These are phyloP conservation scores for Illadopsis cleaveri DNA, from an alignment of 2,113 vertebrate species.

Conservation along the genomic window DNA sequence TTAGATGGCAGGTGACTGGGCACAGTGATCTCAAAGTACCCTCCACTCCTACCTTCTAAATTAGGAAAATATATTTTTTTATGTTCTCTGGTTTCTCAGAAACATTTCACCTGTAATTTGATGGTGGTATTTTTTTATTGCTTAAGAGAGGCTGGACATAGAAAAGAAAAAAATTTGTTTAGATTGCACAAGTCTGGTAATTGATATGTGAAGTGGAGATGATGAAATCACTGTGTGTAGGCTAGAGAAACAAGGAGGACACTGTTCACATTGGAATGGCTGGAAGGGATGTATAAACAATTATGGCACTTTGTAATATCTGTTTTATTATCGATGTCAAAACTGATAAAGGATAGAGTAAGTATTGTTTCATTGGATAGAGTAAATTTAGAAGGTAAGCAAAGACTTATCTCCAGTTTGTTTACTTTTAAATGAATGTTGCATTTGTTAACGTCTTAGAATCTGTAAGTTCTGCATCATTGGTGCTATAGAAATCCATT, in stretches of 20 bases:
- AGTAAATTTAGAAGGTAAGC: neutral
- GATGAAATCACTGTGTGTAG: conserved; percentile 1
- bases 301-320: conserved; percentile 4
- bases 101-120: neutral
- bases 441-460: neutral
- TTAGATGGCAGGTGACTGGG: neutral
- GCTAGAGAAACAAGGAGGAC: conserved; percentile 13
- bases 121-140: neutral
- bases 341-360: conserved; percentile 14
- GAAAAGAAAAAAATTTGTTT: conserved; percentile 2
- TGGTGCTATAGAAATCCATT: neutral
- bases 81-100: conserved; percentile 14
- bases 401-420: neutral
- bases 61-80: neutral
- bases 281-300: conserved; percentile 31
- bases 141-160: neutral
- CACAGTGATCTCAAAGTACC: neutral
- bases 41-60: neutral
- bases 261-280: neutral
- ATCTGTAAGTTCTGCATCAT: neutral
- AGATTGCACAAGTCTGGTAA: neutral
- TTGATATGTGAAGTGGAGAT: conserved; percentile 13
- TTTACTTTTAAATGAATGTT: conserved; percentile 16
- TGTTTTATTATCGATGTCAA: conserved; percentile 29
- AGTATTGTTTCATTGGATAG: neutral